Conservation (phyloP, 1,140 invertebrate species). For the Druon quercuslanigerum region DNA sequence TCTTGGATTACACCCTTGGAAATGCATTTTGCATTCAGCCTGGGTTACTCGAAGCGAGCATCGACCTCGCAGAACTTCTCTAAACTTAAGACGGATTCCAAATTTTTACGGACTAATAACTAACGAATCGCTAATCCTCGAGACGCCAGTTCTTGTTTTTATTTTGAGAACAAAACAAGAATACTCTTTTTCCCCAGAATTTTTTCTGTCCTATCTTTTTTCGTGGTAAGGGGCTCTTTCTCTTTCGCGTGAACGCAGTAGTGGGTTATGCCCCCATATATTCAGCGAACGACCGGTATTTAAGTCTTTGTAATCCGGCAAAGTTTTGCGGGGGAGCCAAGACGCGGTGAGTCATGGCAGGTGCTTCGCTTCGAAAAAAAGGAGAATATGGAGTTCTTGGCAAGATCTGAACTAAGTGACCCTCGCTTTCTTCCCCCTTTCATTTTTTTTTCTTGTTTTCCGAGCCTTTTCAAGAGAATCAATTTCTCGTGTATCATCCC, state of each 20-base stretch:
- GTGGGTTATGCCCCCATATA: conserved; percentile 48
- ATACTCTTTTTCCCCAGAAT: conserved; percentile 39
- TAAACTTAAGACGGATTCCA: conserved; percentile 48
- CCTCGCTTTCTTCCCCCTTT: conserved; percentile 1
- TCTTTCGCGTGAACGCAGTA: background rate
- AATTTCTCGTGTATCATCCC: conserved; percentile 19
- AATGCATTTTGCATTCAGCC: conserved; percentile 14
- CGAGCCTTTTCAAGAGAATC: conserved; percentile 15
- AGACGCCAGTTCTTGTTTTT: conserved; percentile 38
- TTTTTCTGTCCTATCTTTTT: conserved; percentile 28
- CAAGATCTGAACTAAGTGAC: conserved; percentile 30
- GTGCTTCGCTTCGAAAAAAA: conserved; percentile 52
- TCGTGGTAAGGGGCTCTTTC: conserved; percentile 1
- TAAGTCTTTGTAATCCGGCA: conserved; percentile 69
- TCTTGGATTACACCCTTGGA: background rate
- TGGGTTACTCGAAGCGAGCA: conserved; percentile 35
- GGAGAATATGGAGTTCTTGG: conserved; percentile 3
- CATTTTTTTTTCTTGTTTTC: conserved; percentile 14
- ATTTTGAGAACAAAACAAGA: background rate
- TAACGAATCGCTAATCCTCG: conserved; percentile 57
- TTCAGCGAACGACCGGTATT: conserved; percentile 63
- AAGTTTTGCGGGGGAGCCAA: conserved; percentile 69
- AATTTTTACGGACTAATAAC: conserved; percentile 56
- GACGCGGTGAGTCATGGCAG: conserved; percentile 68
- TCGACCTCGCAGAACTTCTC: conserved; percentile 38